Evolutionary conservation across 2,113 vertebrate genomes (phyloP), one percentile per base, ranked within the genome.

Genomic region (Scomber scombrus): DNA sequence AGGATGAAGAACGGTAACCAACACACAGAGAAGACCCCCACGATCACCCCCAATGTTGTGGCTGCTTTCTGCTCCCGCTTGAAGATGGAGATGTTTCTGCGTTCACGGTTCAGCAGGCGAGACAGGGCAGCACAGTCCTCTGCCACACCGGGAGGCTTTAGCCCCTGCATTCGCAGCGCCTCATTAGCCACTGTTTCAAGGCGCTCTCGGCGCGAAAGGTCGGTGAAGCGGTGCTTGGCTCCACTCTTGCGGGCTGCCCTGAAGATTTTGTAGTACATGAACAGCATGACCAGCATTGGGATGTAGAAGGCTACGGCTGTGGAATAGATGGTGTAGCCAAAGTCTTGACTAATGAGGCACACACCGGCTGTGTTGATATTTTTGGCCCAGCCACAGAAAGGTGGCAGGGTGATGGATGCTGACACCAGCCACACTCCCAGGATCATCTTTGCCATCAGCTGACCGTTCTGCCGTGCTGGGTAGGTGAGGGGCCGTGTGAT

Each of bases 191-290:
- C 94, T 0, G 89, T 91, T 74, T 93, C 94, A 5, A 93, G 88
- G 12, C 92, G 91, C 16, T 93, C 91, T 0, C 91, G 89, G 0
- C 93, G 92, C 0, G 91, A 80, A 54, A 94, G 75, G 86, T 94
- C 83, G 1, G 91, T 93, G 76, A 95, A 95, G 21, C 95, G 94
- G 84, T 96, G 95, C 82, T 95, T 96, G 85, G 94, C 94, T 0
- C 94, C 92, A 0, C 95, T 95, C 81, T 95, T 96, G 47, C 95
- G 92, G 14, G 95, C 95, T 0, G 95, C 95, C 84, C 80, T 92
- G 87, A 96, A 96, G 77, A 96, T 96, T 90, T 96, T 96, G 88
- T 96, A 96, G 90, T 96, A 96, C 95, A 96, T 96, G 89, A 95
- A 89, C 69, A 96, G 94, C 95, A 96, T 96, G 71, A 96, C 94